Evolutionary conservation across 2,797 vertebrate species (phyloP).

Genomic region (Myiothlypis coronata): DNA sequence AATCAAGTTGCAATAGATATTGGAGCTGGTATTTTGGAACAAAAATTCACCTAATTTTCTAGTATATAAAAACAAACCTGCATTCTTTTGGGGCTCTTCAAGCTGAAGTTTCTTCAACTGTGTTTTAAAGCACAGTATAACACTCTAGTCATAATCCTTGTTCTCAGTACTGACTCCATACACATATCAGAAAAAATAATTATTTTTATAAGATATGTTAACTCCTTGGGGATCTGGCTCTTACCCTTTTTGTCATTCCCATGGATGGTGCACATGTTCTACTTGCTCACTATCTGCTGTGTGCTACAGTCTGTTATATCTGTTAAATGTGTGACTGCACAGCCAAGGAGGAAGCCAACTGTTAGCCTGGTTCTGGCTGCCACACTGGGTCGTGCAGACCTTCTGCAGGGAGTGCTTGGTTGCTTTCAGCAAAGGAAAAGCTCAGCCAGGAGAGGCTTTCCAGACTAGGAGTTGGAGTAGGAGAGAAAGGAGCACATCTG

Average conservation of each 20-base stretch:
- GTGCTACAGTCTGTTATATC: neutral
- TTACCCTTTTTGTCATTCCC: neutral
- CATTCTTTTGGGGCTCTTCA: neutral
- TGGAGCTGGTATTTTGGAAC: neutral
- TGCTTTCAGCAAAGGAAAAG: neutral
- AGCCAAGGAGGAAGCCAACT: neutral
- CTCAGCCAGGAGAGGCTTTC: constrained; percentile 9
- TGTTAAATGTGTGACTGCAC: neutral
- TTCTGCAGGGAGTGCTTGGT: neutral
- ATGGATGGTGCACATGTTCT: neutral
- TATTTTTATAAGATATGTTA: neutral
- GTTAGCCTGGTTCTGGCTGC: neutral
- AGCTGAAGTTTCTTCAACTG: neutral
- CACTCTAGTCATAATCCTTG: neutral
- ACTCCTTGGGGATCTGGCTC: neutral
- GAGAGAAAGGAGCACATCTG: neutral
- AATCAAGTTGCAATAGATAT: neutral
- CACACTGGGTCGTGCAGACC: neutral
- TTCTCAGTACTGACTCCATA: neutral
- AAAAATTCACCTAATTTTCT: neutral
- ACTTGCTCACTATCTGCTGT: neutral
- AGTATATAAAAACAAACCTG: neutral
- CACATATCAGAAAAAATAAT: neutral
- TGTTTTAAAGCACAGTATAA: neutral
- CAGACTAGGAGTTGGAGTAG: neutral